These are phyloP conservation scores for Maccullochella peelii DNA, from an alignment of 2,113 vertebrate genomes.

Conservation along the genomic window DNA sequence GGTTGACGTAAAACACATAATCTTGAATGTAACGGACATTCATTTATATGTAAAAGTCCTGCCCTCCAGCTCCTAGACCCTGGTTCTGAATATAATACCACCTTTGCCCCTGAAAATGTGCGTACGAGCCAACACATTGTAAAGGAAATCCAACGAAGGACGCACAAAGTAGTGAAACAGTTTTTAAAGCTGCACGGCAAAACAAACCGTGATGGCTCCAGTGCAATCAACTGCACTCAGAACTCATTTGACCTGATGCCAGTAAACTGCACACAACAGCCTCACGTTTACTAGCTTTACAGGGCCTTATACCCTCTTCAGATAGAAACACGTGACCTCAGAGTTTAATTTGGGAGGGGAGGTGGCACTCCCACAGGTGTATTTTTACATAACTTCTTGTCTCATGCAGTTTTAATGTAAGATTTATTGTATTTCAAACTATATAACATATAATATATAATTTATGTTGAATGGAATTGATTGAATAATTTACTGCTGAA, in stretches of 20 bases:
- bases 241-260: background rate
- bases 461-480: background rate
- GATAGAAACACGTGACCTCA: background rate
- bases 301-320: background rate
- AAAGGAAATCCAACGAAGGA: too few species aligned
- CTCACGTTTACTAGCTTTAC: background rate
- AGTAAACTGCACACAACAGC: background rate
- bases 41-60: too few species aligned
- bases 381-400: background rate
- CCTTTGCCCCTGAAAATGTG: too few species aligned
- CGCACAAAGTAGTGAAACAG: too few species aligned
- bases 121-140: too few species aligned
- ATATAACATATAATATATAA: background rate
- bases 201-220: too few species aligned
- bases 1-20: too few species aligned
- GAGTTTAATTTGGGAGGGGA: background rate
- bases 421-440: background rate
- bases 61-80: too few species aligned
- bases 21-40: too few species aligned
- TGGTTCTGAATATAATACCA: too few species aligned
- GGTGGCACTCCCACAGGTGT: background rate
- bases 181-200: too few species aligned
- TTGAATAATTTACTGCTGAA: slow-evolving; percentile 7
- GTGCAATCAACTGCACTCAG: background rate
- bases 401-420: background rate